Evolutionary conservation across 2,888 invertebrate species (phyloP), one percentile per base, ranked within the genome.

Genomic region (Dasypogon diadema): DNA sequence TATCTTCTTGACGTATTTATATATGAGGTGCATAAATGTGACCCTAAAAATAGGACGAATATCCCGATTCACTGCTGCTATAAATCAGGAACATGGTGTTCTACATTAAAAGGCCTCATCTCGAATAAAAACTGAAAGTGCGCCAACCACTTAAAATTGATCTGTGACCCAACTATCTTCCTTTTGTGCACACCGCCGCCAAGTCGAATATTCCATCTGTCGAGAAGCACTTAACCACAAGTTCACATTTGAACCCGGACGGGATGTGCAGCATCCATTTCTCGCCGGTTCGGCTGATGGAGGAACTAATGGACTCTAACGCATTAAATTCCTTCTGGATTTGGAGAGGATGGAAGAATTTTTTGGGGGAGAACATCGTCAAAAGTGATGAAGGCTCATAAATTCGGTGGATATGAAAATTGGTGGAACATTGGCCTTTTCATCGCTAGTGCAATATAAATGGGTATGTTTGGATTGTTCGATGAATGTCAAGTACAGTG

Each of bases 61-160:
- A 65, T 48, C 48, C 63, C 12, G 14, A 65, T 42, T 65, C 65
- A 65, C 24, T 65, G 46, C 65, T 26, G 48, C 65, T 24, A 65
- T 65, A 65, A 65, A 65, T 65, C 65, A 65, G 65, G 46, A 65
- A 65, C 65, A 48, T 65, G 46, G 65, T 65, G 65, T 65, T 60
- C 60, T 60, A 65, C 65, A 48, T 37, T 65, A 65, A 65, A 65
- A 65, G 65, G 65, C 65, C 65, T 65, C 65, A 60, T 60, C 65
- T 46, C 12, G 65, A 14, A 42, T 48, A 48, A 14, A 46, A 48
- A 48, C 65, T 46, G 48, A 65, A 65, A 65, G 65, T 65, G 65
- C 65, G 65, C 65, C 65, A 65, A 65, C 65, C 65, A 65, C 65
- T 65, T 65, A 65, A 65, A 65, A 65, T 65, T 65, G 65, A 65